Evolutionary conservation across 2,797 vertebrate genomes (phyloP).

Genomic region (Labeo calbasu): DNA sequence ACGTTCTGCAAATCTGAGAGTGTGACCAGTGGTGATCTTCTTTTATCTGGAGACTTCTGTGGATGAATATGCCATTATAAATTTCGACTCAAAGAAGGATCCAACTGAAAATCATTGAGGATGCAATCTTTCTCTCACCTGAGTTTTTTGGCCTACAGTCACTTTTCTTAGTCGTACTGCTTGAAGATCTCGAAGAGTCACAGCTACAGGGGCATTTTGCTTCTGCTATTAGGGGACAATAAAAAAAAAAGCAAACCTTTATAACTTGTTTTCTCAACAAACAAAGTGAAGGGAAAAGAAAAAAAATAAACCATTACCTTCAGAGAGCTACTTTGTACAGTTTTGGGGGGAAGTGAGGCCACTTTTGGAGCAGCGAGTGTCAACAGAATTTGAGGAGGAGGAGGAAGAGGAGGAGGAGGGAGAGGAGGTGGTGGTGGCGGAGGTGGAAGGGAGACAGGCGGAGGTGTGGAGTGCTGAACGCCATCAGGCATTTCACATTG

Average conservation of each 20-base stretch:
- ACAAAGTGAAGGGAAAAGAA: neutral
- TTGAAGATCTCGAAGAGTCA: slow-evolving; percentile 82
- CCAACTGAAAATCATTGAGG: neutral
- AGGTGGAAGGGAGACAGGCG: neutral
- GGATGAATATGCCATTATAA: neutral
- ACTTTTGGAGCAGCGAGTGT: slow-evolving; percentile 62
- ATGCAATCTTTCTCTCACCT: slow-evolving; percentile 20
- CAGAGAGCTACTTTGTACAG: slow-evolving; percentile 54
- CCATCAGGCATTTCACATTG: neutral
- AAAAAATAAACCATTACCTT: slow-evolving; percentile 68
- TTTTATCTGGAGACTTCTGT: slow-evolving; percentile 63
- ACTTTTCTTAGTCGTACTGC: slow-evolving; percentile 82
- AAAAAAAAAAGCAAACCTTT: neutral
- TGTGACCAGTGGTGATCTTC: slow-evolving; percentile 72
- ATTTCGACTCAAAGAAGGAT: neutral
- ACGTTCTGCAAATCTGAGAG: slow-evolving; percentile 79
- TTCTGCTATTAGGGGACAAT: slow-evolving; percentile 57
- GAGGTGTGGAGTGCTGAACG: slow-evolving; percentile 28
- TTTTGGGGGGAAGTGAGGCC: slow-evolving; percentile 65
- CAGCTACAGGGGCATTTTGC: slow-evolving; percentile 68
- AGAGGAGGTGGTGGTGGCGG: slow-evolving; percentile 54
- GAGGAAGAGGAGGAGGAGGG: slow-evolving; percentile 52
- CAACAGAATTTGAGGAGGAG: neutral
- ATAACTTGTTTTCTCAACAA: neutral
- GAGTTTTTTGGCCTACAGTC: slow-evolving; percentile 26